These are phyloP conservation scores for Harmothoe impar DNA, from an alignment of 2,888 invertebrate species.

Conservation along the genomic window DNA sequence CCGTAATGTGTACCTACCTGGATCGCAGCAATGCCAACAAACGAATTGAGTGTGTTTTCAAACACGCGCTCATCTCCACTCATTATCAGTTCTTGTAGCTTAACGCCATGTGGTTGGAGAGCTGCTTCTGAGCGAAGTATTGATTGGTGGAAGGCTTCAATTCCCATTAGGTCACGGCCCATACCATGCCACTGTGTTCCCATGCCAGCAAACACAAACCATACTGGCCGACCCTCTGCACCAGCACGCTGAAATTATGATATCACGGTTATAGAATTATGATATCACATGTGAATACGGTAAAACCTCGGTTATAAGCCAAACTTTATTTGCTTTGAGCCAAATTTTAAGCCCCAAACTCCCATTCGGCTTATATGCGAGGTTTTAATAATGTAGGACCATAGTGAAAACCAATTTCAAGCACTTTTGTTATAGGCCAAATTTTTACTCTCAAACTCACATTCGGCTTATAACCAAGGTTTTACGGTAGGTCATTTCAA, in stretches of 20 bases:
- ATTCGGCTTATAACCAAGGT: no score
- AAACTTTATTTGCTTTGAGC: no score
- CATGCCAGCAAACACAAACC: conserved; percentile 98
- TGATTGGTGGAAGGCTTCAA: conserved; percentile 92
- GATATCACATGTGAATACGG: no score
- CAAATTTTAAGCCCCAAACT: no score
- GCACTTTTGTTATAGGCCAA: no score
- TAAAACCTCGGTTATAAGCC: no score
- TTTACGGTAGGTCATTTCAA: no score
- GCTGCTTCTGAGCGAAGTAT: conserved; percentile 90
- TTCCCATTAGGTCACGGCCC: conserved; percentile 92
- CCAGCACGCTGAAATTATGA: conserved; percentile 74
- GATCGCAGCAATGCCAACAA: conserved; percentile 96
- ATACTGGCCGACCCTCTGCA: conserved; percentile 90
- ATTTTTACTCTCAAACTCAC: no score
- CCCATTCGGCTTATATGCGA: no score
- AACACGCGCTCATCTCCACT: conserved; percentile 90
- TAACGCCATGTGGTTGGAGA: conserved; percentile 90
- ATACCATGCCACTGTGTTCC: conserved; percentile 99
- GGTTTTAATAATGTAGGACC: no score
- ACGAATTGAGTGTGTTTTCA: conserved; percentile 94
- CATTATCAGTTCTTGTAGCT: conserved; percentile 91
- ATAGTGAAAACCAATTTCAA: no score
- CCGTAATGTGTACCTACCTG: conserved; percentile 87
- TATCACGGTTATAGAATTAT: no score